Evolutionary conservation across 1,140 invertebrate genomes (phyloP).

Genomic region (Lordiphosa collinella): DNA sequence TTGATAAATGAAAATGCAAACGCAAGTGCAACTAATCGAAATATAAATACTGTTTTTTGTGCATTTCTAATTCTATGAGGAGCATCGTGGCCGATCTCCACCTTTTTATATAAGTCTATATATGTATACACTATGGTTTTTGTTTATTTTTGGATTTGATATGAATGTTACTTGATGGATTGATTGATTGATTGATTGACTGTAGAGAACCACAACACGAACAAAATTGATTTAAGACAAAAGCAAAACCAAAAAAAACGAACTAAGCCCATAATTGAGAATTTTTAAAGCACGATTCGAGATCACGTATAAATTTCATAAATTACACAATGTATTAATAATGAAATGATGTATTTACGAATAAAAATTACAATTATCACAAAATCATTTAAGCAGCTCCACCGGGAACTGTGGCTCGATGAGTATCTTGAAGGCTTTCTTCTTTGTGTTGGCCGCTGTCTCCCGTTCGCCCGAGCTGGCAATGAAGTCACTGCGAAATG

Average conservation of each 20-base stretch:
- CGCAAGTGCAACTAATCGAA: constrained; percentile 12
- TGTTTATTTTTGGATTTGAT: constrained; percentile 59
- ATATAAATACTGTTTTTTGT: constrained; percentile 50
- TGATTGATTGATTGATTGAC: constrained; percentile 10
- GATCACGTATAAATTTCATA: constrained; percentile 64
- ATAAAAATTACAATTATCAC: constrained; percentile 72
- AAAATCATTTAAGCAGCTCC: constrained; percentile 55
- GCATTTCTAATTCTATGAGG: constrained; percentile 39
- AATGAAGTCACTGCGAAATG: constrained; percentile 52
- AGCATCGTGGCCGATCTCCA: constrained; percentile 7
- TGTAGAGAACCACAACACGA: neutral
- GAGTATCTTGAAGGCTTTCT: constrained; percentile 79
- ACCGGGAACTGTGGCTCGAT: constrained; percentile 61
- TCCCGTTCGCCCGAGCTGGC: constrained; percentile 1
- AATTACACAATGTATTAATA: constrained; percentile 75
- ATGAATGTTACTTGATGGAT: constrained; percentile 66
- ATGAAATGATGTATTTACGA: constrained; percentile 76
- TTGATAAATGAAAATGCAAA: constrained; percentile 20
- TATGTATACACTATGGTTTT: constrained; percentile 37
- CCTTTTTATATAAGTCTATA: constrained; percentile 34
- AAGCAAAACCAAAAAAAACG: constrained; percentile 6
- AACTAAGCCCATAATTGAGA: constrained; percentile 65
- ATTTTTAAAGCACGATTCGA: constrained; percentile 74
- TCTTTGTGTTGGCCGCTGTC: constrained; percentile 42
- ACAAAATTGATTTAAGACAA: constrained; percentile 16